phyloP scores from a whole-genome alignment of 1,140 invertebrate genomes.

The Archegozetes longisetosus region DNA sequence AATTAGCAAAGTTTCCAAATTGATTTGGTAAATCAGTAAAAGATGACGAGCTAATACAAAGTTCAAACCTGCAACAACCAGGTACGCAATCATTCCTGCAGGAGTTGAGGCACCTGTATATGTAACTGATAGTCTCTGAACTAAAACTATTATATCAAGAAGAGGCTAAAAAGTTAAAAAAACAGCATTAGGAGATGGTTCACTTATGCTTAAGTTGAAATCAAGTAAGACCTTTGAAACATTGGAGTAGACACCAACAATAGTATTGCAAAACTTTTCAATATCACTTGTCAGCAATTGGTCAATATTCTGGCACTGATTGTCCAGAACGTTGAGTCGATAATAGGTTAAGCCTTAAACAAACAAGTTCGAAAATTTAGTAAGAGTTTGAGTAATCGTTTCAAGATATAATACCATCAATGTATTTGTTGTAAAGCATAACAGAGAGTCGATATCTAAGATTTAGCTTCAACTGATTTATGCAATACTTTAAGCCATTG shows the following conservation, averaged over 20 bases:
- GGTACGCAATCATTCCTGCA: slow-evolving; percentile 62
- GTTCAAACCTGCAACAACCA: slow-evolving; percentile 62
- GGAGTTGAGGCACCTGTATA: slow-evolving; percentile 38
- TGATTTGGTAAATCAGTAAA: slow-evolving; percentile 33
- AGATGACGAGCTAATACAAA: too few species aligned
- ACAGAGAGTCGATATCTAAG: slow-evolving; percentile 74
- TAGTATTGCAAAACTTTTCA: slow-evolving; percentile 88
- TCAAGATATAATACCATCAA: slow-evolving; percentile 37
- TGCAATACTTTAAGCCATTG: slow-evolving; percentile 20
- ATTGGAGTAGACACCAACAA: slow-evolving; percentile 90
- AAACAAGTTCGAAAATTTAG: slow-evolving; percentile 1
- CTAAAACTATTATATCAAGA: slow-evolving; percentile 83
- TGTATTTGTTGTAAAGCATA: slow-evolving; percentile 74
- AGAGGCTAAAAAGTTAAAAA: slow-evolving; percentile 42
- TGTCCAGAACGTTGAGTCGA: slow-evolving; percentile 89
- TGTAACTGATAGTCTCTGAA: slow-evolving; percentile 57
- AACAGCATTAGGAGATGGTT: slow-evolving; percentile 8
- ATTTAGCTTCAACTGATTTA: slow-evolving; percentile 78
- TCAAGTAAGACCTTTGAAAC: slow-evolving; percentile 54
- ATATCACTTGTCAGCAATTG: slow-evolving; percentile 90
- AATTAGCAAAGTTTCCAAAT: slow-evolving; percentile 9
- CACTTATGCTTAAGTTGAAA: neutral
- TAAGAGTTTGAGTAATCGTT: neutral
- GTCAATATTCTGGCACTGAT: slow-evolving; percentile 85
- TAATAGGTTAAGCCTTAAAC: slow-evolving; percentile 90